phyloP scores from a whole-genome alignment of 2,888 invertebrate genomes.

The Spicauda simplicius region DNA sequence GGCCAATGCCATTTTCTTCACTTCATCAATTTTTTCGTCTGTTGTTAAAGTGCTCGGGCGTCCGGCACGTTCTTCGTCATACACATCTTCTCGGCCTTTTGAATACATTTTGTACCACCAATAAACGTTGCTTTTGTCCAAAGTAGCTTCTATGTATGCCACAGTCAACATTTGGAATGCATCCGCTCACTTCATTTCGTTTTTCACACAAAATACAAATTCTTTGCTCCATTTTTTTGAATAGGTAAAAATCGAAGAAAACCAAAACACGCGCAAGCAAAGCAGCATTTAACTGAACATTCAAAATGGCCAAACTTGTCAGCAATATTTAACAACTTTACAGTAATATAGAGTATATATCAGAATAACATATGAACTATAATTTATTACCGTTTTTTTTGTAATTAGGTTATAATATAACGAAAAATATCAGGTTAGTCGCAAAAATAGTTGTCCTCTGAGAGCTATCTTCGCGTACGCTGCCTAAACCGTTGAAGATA shows the following conservation, averaged over 20 bases:
- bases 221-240: constrained; percentile 34
- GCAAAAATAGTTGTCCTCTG: too few relatives aligned
- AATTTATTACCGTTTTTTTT: too few relatives aligned
- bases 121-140: constrained; percentile 34
- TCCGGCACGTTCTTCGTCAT: constrained; percentile 37
- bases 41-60: constrained; percentile 43
- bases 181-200: constrained; percentile 38
- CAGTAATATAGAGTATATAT: too few relatives aligned
- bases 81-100: too few relatives aligned
- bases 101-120: constrained; percentile 24
- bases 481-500: too few relatives aligned
- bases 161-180: constrained; percentile 40
- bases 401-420: too few relatives aligned
- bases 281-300: too few relatives aligned
- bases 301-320: constrained; percentile 1
- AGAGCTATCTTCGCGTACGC: too few relatives aligned
- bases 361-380: too few relatives aligned
- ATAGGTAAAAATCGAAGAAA: constrained; percentile 33
- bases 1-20: constrained; percentile 45
- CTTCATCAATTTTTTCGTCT: constrained; percentile 46
- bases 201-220: constrained; percentile 41
- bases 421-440: too few relatives aligned
- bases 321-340: too few relatives aligned
- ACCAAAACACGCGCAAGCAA: constrained; percentile 2
- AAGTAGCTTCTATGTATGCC: constrained; percentile 32